Base-by-base conservation (phyloP, 2,113 vertebrate species). In the Zapus hudsonius region DNA sequence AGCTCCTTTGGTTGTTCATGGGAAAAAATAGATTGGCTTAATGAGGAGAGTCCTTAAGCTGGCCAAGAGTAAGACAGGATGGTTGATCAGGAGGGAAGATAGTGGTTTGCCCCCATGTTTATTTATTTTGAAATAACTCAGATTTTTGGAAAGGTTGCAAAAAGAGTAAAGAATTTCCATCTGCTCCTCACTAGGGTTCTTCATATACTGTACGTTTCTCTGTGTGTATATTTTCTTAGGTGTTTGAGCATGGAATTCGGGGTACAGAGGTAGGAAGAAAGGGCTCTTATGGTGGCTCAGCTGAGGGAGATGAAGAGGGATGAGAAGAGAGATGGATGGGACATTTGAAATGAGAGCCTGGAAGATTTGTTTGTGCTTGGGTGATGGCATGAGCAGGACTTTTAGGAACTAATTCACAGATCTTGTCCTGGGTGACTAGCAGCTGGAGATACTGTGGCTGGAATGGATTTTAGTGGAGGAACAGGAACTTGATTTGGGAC, bases 391-490 rank as follows among this genome's bases (percentile, higher is more conserved):
- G 52, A 29, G 69, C 3, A 9, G 23, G 13, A 52, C 52, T 22
- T 12, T 55, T 38, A 22, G 66, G 63, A 42, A 10, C 17, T 42
- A 20, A 22, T 7, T 31, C 12, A 7, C 0, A 42, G 23, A 16
- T 25, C 20, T 59, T 25, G 25, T 40, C 42, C 22, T 0, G 15
- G 19, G 66, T 13, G 10, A 2, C 40, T 1, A 3, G 57, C 10
- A 31, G 44, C 40, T 0, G 0, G 57, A 3, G 19, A 17, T 25
- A 3, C 79, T 29, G 0, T 23, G 13, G 4, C 0, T 61, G 16
- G 42, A n/a, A 15, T 10, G 61, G 59, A 31, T 36, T 52, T 40
- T 29, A 63, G 25, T 55, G 17, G 22, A 63, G 25, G 36, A 16
- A 31, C 23, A 2, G 8, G 44, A 47, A 36, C 27, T 31, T n/a